These are phyloP conservation scores for Alauda arvensis DNA, from an alignment of 2,797 vertebrate genomes.

Conservation along the genomic window DNA sequence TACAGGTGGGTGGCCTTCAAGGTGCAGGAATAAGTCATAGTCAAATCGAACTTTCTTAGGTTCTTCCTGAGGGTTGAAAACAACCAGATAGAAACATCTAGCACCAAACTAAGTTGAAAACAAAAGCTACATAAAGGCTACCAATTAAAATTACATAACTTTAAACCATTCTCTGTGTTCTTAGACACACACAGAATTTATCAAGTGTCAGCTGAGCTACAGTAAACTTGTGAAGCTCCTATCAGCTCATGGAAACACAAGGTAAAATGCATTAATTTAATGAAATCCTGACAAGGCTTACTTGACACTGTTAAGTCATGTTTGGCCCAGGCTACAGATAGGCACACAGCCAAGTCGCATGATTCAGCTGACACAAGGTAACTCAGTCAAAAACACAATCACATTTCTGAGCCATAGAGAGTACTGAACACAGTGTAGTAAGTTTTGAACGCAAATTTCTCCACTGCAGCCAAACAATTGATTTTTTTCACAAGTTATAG, in stretches of 20 bases:
- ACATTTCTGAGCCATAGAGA: neutral
- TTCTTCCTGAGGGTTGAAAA: slow-evolving; percentile 85
- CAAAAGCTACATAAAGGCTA: neutral
- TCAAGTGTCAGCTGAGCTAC: neutral
- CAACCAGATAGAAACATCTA: slow-evolving; percentile 42
- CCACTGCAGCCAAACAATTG: neutral
- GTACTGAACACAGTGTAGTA: neutral
- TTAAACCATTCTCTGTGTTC: neutral
- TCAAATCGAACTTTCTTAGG: slow-evolving; percentile 98
- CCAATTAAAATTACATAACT: neutral
- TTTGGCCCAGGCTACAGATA: neutral
- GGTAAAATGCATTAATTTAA: neutral
- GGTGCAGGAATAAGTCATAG: slow-evolving; percentile 97
- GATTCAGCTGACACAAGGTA: neutral
- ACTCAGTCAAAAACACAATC: neutral
- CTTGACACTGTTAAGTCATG: neutral
- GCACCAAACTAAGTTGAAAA: slow-evolving; percentile 16
- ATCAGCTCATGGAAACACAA: neutral
- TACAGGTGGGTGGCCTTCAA: slow-evolving; percentile 97
- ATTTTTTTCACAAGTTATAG: neutral
- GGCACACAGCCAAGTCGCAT: accelerated
- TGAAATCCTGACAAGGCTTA: neutral
- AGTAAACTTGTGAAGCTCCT: neutral
- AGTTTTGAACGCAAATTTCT: neutral
- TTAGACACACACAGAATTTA: neutral